Evolutionary conservation across 92 coral and sea anemone species (phyloP), one percentile per base, ranked within the genome.

Genomic region (Diadumene lineata): DNA sequence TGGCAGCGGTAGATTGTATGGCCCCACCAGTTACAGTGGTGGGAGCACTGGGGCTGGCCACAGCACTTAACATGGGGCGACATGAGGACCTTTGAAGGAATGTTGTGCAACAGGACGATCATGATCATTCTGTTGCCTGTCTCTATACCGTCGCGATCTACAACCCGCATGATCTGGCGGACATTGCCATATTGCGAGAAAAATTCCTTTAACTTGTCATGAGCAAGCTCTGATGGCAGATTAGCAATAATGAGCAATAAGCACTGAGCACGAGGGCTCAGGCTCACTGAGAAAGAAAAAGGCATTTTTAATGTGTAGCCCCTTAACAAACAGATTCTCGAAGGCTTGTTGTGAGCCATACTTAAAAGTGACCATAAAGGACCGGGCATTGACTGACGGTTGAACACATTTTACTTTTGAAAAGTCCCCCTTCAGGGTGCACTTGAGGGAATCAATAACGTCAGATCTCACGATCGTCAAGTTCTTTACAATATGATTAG

Each of bases 1-100:
- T 31, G 58, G 22, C 58, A 68, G 1, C 31, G 21, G 2, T 28
- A 27, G 56, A n/a, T 22, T 10, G 56, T 7, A 31, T 68, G 73
- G 0, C 60, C 73, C 73, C 73, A 68, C 57, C 31, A 68, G 60
- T 68, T 68, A 21, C 73, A 68, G 11, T n/a, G 17, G 31, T 23
- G 48, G 58, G 58, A 38, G 60, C 73, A 68, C 18, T 10, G 16
- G 30, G 73, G 58, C 30, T 44, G 73, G 10, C 60, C 34, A 3
- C 31, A 27, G 26, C 48, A 68, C 7, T 15, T 7, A 0, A 46
- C 58, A 15, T 68, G 48, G 10, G 30, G 29, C 19, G 13, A 32
- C 11, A 68, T n/a, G 13, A 26, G 3, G 16, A 68, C 30, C 17
- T 9, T n/a, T 7, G 57, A 13, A 1, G 73, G 57, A 1, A 68